phyloP scores from a whole-genome alignment of 2,797 vertebrate genomes.

The Streptopelia turtur region DNA sequence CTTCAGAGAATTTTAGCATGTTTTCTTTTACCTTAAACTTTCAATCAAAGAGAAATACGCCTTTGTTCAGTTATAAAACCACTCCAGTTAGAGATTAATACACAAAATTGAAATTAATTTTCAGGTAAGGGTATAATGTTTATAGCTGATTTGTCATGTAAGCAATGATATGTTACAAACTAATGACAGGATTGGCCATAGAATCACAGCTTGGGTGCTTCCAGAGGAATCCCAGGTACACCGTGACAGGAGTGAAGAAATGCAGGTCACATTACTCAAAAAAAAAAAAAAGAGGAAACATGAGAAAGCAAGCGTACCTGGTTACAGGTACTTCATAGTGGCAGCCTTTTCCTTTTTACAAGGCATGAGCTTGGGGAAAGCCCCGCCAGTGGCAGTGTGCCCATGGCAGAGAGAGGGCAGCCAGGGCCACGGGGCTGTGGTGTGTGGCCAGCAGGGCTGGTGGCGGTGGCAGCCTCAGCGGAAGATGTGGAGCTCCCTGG shows the following conservation, averaged over 20 bases:
- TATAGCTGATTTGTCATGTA: background rate
- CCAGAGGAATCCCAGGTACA: background rate
- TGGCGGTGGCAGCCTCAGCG: rapidly evolving
- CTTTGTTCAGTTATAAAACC: background rate
- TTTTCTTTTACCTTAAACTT: background rate
- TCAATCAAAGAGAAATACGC: background rate
- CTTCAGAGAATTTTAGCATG: background rate
- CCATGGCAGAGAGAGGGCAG: too few species aligned
- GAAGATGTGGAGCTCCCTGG: rapidly evolving
- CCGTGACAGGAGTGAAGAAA: background rate
- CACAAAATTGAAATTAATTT: background rate
- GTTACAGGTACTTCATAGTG: background rate
- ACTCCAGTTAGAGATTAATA: background rate
- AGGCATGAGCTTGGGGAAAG: background rate
- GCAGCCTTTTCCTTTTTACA: background rate
- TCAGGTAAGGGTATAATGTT: background rate
- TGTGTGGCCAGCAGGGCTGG: rapidly evolving
- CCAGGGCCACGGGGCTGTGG: background rate
- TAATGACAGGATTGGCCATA: background rate
- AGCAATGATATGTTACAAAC: background rate
- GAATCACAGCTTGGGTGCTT: rapidly evolving
- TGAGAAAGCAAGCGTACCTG: background rate
- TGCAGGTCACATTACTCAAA: background rate
- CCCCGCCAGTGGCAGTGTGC: rapidly evolving
- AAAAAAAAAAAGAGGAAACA: background rate